Conservation (phyloP, 2,888 invertebrate genomes). For the Nysson spinosus region DNA sequence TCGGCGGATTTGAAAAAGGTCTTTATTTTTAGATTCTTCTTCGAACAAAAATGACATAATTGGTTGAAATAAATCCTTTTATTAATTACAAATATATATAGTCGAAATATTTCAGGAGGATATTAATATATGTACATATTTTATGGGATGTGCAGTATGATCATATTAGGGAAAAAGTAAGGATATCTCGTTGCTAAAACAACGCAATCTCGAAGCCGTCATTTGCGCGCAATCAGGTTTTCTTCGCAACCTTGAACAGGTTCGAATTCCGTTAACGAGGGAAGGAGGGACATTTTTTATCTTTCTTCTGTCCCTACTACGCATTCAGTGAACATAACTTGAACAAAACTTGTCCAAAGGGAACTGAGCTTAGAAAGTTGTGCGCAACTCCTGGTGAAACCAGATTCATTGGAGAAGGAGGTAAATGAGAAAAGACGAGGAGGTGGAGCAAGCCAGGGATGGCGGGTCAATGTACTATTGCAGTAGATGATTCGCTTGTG, state of each 20-base stretch:
- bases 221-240: neutral
- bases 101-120: too few relatives aligned
- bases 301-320: conserved; percentile 27
- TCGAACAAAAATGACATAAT: too few relatives aligned
- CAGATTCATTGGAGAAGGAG: conserved; percentile 51
- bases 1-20: too few relatives aligned
- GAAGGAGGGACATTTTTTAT: conserved; percentile 23
- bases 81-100: too few relatives aligned
- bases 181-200: too few relatives aligned
- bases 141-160: too few relatives aligned
- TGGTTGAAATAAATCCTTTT: too few relatives aligned
- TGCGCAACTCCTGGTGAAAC: conserved; percentile 66
- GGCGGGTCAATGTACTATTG: conserved; percentile 53
- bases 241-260: conserved; percentile 19
- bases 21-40: too few relatives aligned
- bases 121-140: too few relatives aligned
- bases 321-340: conserved; percentile 49
- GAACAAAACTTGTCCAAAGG: conserved; percentile 58
- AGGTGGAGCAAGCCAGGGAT: conserved; percentile 44
- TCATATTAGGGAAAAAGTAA: too few relatives aligned
- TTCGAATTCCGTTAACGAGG: conserved; percentile 19
- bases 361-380: conserved; percentile 68
- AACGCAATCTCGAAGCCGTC: neutral
- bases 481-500: too few relatives aligned
- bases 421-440: conserved; percentile 29